Conservation (phyloP, 2,888 invertebrate species). For the Xanthostigma xanthostigma region DNA sequence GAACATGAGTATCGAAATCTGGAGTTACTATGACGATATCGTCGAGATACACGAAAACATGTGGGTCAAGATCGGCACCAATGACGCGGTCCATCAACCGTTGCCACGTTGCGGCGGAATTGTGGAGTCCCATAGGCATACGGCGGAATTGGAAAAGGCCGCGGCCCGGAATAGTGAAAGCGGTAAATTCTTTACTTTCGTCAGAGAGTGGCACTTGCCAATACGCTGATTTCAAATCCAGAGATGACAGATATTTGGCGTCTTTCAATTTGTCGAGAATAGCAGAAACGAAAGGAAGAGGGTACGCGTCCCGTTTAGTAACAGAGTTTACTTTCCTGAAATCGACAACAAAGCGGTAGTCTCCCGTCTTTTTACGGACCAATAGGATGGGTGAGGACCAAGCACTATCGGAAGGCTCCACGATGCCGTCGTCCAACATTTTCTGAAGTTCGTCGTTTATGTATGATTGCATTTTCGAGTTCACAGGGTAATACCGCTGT, state of each 20-base stretch:
- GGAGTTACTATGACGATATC: constrained; percentile 11
- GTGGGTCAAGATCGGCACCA: constrained; percentile 10
- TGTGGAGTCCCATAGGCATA: too few relatives aligned
- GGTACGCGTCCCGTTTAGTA: not conserved
- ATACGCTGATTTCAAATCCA: not conserved
- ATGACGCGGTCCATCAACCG: constrained; percentile 11
- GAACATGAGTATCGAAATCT: constrained; percentile 12
- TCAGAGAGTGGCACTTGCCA: not conserved
- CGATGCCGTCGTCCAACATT: constrained; percentile 8
- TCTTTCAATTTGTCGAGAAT: not conserved
- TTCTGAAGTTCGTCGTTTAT: constrained; percentile 7
- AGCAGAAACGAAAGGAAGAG: not conserved
- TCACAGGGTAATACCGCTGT: constrained; percentile 9
- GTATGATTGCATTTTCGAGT: constrained; percentile 6
- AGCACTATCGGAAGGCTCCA: constrained; percentile 11
- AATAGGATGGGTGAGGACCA: constrained; percentile 12
- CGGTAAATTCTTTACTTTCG: not conserved
- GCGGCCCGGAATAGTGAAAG: too few relatives aligned
- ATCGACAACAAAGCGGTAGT: not conserved
- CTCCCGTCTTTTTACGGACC: constrained; percentile 6
- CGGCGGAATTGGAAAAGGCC: too few relatives aligned
- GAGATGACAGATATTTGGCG: not conserved
- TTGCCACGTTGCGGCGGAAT: constrained; percentile 13
- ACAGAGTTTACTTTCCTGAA: not conserved
- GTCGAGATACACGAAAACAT: constrained; percentile 10